phyloP scores from a whole-genome alignment of 1,140 invertebrate genomes.

The Scaptomyza graminum region DNA sequence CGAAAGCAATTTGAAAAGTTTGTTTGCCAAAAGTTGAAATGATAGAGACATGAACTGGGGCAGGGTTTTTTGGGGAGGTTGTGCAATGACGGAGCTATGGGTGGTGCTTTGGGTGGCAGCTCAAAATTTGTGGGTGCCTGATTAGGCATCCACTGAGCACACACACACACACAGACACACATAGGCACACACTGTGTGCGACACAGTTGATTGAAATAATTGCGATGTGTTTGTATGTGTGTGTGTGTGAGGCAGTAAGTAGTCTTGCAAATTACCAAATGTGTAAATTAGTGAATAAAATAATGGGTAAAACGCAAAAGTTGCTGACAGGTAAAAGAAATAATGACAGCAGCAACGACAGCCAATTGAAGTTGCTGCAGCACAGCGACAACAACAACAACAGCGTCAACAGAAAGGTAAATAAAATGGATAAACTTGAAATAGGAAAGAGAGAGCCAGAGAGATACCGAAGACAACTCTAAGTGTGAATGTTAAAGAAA shows the following conservation, averaged over 20 bases:
- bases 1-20: conserved; percentile 76
- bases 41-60: conserved; percentile 34
- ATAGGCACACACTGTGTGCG: conserved; percentile 39
- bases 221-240: conserved; percentile 15
- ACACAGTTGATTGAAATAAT: conserved; percentile 61
- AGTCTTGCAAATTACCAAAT: conserved; percentile 50
- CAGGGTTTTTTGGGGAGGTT: no score
- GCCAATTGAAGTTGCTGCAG: conserved; percentile 20
- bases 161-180: conserved; percentile 15
- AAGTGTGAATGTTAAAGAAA: not conserved
- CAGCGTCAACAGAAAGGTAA: not conserved
- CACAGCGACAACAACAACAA: not conserved
- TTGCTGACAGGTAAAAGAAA: conserved; percentile 35
- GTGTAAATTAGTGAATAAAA: conserved; percentile 47
- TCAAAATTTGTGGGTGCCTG: conserved; percentile 22
- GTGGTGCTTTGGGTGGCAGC: not conserved
- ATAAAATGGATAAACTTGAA: not conserved
- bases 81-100: not conserved
- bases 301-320: conserved; percentile 17
- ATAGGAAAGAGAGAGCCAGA: not conserved
- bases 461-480: not conserved
- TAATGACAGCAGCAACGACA: conserved; percentile 9
- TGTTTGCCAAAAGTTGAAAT: conserved; percentile 54
- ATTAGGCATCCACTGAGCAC: conserved; percentile 34
- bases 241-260: conserved; percentile 18